phyloP scores from a whole-genome alignment of 2,797 vertebrate genomes.

The Peromyscus aztecus region DNA sequence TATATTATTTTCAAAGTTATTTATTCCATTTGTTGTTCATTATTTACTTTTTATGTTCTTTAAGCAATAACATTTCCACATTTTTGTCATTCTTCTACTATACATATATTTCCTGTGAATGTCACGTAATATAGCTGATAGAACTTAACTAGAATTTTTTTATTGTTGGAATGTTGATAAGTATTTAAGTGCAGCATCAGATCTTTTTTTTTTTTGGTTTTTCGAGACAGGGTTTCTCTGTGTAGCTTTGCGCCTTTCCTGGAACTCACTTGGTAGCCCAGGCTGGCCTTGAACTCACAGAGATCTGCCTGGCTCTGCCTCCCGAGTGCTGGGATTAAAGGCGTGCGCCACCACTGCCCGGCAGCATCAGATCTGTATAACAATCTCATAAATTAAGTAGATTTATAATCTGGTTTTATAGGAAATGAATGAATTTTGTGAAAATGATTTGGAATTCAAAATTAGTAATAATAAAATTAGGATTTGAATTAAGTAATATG shows the following conservation, averaged over 20 bases:
- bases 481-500: not conserved
- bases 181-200: not conserved
- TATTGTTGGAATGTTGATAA: not conserved
- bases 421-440: not conserved
- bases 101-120: not conserved
- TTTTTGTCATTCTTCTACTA: not conserved
- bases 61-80: not conserved
- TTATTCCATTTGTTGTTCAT: not conserved
- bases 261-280: no score
- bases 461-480: not conserved
- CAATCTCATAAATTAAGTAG: not conserved
- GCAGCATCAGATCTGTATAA: no score
- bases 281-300: no score
- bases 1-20: not conserved
- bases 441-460: not conserved
- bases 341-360: no score
- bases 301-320: no score
- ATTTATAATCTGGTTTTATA: not conserved
- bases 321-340: no score
- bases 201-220: no score
- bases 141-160: not conserved
- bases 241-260: no score
- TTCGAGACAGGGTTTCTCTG: no score
- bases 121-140: not conserved
- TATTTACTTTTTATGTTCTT: not conserved